Conservation (phyloP, 2,797 vertebrate genomes). For the Pantherophis vulpinus region DNA sequence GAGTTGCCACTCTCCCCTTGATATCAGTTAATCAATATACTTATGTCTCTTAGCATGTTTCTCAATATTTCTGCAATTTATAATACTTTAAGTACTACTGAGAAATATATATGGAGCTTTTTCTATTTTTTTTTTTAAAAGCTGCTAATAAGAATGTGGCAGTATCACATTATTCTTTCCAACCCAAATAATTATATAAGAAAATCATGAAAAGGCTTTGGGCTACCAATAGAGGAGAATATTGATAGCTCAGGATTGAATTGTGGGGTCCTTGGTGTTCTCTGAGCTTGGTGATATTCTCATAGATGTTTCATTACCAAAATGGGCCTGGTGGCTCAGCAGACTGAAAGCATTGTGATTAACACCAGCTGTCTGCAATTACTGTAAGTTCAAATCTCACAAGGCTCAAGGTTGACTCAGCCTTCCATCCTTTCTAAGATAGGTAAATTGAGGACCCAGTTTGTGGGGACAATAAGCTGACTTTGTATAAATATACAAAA, state of each 20-base stretch:
- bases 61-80: neutral
- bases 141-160: neutral
- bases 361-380: too few species aligned
- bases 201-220: neutral
- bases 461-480: too few species aligned
- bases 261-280: neutral
- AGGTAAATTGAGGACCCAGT: too few species aligned
- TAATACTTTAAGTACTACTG: neutral
- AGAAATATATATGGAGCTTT: neutral
- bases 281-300: neutral
- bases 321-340: neutral
- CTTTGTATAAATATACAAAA: too few species aligned
- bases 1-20: neutral
- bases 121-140: neutral
- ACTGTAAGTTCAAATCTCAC: too few species aligned
- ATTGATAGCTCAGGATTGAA: neutral
- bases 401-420: too few species aligned
- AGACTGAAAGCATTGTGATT: too few species aligned
- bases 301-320: neutral
- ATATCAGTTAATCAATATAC: neutral
- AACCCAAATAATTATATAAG: neutral
- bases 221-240: neutral
- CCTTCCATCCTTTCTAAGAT: too few species aligned
- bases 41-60: neutral
- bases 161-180: neutral